Evolutionary conservation across 2,113 vertebrate species (phyloP).

Genomic region (Salminus brasiliensis): DNA sequence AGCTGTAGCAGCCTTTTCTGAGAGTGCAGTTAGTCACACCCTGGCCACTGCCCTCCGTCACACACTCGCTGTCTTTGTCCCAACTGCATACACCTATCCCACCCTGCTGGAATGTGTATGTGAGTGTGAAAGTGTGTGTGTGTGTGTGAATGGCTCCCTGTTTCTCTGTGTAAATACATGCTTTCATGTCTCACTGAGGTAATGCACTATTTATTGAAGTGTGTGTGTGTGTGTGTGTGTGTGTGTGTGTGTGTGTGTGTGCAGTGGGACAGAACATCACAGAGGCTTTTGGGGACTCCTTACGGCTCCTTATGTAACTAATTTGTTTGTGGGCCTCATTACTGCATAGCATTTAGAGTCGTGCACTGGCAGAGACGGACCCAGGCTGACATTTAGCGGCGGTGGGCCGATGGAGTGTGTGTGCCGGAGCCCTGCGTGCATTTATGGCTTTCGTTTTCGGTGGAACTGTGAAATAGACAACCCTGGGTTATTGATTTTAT

Average conservation of each 20-base stretch:
- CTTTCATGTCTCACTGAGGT: not conserved
- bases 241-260: not conserved
- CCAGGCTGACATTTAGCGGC: not conserved
- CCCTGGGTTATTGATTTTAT: not conserved
- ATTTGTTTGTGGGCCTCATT: conserved; percentile 12
- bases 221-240: not conserved
- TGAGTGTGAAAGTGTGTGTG: not conserved
- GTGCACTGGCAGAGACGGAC: not conserved
- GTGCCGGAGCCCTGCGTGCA: not conserved
- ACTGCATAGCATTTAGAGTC: not conserved
- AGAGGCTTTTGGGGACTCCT: conserved; percentile 6
- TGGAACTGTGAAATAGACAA: not conserved
- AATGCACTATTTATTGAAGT: conserved; percentile 35
- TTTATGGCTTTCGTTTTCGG: not conserved
- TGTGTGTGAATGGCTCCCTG: not conserved
- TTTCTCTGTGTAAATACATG: not conserved
- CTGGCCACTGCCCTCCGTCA: not conserved
- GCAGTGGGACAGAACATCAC: conserved; percentile 12
- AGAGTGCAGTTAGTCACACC: not conserved
- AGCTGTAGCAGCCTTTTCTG: too few species aligned
- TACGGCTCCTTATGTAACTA: conserved; percentile 12
- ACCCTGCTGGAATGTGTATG: too few species aligned
- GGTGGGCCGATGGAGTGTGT: not conserved
- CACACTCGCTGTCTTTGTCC: not conserved
- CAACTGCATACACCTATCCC: too few species aligned